Evolutionary conservation across 2,888 invertebrate genomes (phyloP).

Genomic region (Drosophila buzzatii): DNA sequence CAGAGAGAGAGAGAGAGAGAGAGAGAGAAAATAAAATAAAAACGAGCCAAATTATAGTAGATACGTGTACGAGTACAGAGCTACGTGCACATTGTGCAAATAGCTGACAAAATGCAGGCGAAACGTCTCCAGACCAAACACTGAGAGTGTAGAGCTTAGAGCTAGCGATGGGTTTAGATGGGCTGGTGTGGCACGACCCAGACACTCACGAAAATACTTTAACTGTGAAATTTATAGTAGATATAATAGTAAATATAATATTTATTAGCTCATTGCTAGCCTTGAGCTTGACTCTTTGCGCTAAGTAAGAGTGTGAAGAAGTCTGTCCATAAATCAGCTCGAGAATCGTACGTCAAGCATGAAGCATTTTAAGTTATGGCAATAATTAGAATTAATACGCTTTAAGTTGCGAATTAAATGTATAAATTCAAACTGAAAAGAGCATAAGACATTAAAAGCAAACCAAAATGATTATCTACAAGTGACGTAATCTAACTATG

Average conservation of each 20-base stretch:
- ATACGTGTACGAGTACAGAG: constrained; percentile 45
- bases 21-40: constrained; percentile 30
- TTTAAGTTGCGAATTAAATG: not conserved
- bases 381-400: not conserved
- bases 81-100: constrained; percentile 74
- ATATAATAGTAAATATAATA: not conserved
- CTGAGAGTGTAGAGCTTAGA: constrained; percentile 3
- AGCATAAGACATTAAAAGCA: not conserved
- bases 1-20: not conserved
- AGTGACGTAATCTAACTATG: not conserved
- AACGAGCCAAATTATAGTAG: constrained; percentile 68
- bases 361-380: not conserved
- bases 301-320: not conserved
- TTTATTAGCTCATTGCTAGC: not conserved
- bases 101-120: constrained; percentile 74
- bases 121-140: constrained; percentile 39
- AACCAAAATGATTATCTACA: not conserved
- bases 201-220: not conserved
- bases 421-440: not conserved
- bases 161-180: constrained; percentile 31
- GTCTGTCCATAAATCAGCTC: not conserved
- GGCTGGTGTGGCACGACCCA: not conserved
- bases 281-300: not conserved
- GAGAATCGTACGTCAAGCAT: constrained; percentile 2
- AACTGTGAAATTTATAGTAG: not conserved